Base-by-base conservation (phyloP, 2,797 vertebrate genomes). In the Kryptolebias ocellatus region DNA sequence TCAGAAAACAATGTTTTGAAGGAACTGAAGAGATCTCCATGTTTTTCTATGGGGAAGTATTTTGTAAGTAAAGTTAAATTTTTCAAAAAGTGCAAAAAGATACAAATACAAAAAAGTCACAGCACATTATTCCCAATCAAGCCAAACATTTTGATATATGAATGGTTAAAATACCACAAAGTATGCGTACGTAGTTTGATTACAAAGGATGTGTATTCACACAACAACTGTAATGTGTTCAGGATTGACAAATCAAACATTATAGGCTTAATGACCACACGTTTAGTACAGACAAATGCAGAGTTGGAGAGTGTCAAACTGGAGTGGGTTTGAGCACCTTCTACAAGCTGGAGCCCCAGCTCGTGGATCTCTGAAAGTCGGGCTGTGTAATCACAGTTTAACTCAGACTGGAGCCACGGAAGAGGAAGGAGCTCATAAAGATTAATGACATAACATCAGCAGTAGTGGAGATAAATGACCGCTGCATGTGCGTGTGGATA, bases 391-490 rank as follows among this genome's bases (percentile, higher is more conserved):
- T 79, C 75, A 52, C 27, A 74, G 59, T 1, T 62, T 53, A 67
- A 63, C 59, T 78, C 5, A 27, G 75, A 11, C 42, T 42, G 15
- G 46, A 50, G 60, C 69, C 73, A 54, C 16, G 49, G 16, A 18
- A 55, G 18, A 70, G 52, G 1, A 3, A 67, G 51, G 18, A 24
- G 7, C 50, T 79, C 58, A 79, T 63, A 46, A 53, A 78, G 64
- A 88, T 81, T 67, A 72, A 83, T 81, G 55, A 59, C 57, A 59
- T 15, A 37, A 5, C 27, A 29, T 77, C 67, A 62, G 8, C 4
- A 5, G 53, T 8, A 28, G 28, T 42, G 57, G 17, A 62, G 55
- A 68, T 58, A 9, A 65, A 74, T 31, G 42, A 77, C 11, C 17
- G 45, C 37, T 46, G 29, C 7, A 7, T 49, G 49, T 20, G 46